Evolutionary conservation across 2,888 invertebrate species (phyloP), one percentile per base, ranked within the genome.

Genomic region (Saturnia japonica): DNA sequence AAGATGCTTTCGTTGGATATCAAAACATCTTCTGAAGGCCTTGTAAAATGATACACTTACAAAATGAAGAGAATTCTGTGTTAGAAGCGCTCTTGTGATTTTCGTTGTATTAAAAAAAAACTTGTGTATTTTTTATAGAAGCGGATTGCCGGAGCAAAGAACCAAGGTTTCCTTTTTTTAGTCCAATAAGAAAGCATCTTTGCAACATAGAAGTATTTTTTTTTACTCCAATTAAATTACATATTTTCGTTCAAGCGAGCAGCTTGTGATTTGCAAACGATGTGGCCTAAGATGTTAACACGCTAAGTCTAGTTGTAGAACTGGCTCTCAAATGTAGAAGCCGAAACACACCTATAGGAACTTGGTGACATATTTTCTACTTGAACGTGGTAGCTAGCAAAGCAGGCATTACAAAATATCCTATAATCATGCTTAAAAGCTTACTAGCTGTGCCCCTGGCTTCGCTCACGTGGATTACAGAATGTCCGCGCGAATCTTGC

Each of bases 1-100:
- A 19, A 64, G 40, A 40, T 64, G 40, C 64, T 40, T 40, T 64
- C 64, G 19, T n/a, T n/a, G n/a, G 64, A 19, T 64, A 40, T 64
- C 22, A 64, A 11, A 64, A 64, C 11, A 64, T 40, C n/a, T n/a
- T 64, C 40, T 19, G 64, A 64, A 6, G 64, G 64, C 1, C 9
- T 9, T 64, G n/a, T 9, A 64, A 40, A 22, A 25, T 12, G 64
- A 40, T 40, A 64, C 64, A 64, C 40, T 64, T 34, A 9, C 40
- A 40, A 64, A n/a, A 64, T 64, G 34, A 64, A 64, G 19, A 40
- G n/a, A 40, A 19, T 9, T 40, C 40, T n/a, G 9, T 12, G 19
- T 34, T 16, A 19, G 64, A 64, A 64, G 40, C 19, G 11, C n/a
- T n/a, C 40, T 40, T 11, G 40, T n/a, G 40, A 40, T 64, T 40